Evolutionary conservation across 2,797 vertebrate species (phyloP).

Genomic region (Pseudochirops corinnae): DNA sequence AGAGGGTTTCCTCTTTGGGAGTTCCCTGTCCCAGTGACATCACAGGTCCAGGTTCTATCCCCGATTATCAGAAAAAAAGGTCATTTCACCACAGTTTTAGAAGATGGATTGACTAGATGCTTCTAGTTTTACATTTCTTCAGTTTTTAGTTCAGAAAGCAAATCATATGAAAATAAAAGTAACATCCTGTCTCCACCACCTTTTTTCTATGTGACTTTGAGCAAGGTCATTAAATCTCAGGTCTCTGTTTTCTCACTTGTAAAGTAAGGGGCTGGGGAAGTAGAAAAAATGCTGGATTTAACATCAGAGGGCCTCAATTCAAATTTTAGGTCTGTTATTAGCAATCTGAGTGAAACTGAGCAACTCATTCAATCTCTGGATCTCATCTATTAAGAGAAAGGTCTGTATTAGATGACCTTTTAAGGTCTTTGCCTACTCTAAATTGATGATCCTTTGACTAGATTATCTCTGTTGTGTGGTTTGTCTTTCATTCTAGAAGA

Average conservation of each 20-base stretch:
- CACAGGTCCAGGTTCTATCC: neutral
- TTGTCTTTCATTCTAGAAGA: too few species aligned
- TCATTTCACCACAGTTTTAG: neutral
- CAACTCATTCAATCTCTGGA: neutral
- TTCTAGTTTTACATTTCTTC: slow-evolving; percentile 50
- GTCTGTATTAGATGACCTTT: neutral
- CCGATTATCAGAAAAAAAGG: neutral
- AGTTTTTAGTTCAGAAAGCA: neutral
- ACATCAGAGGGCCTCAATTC: neutral
- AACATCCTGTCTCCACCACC: neutral
- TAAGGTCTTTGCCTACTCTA: neutral
- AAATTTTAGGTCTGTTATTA: neutral
- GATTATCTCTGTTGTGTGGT: neutral
- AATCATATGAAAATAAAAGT: neutral
- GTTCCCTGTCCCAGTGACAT: neutral
- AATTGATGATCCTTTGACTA: neutral
- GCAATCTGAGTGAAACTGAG: neutral
- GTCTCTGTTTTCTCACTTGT: neutral
- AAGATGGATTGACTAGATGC: neutral
- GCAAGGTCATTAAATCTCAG: neutral
- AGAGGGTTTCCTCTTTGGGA: neutral
- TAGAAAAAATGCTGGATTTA: neutral
- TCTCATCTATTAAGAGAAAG: neutral
- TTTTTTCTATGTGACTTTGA: neutral
- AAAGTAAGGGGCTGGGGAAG: neutral